Evolutionary conservation across 2,797 vertebrate genomes (phyloP).

Genomic region (Urosaurus nigricauda): DNA sequence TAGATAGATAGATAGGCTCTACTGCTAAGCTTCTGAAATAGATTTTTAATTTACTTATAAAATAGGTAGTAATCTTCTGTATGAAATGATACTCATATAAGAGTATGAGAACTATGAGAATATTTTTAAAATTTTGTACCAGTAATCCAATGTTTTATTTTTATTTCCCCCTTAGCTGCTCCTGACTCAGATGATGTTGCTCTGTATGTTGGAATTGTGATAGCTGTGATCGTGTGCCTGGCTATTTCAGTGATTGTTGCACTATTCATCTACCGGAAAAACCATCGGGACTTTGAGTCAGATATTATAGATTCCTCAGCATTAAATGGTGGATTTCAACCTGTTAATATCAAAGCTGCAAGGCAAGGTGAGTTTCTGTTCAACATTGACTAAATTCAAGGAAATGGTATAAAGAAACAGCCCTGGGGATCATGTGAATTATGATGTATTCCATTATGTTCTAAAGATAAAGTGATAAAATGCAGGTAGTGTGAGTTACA

Average conservation of each 20-base stretch:
- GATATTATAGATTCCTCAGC: conserved; percentile 96
- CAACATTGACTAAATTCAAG: background rate
- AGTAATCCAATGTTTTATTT: background rate
- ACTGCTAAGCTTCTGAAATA: conserved; percentile 71
- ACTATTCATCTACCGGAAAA: conserved; percentile 94
- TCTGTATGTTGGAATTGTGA: conserved; percentile 92
- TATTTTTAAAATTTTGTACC: conserved; percentile 48
- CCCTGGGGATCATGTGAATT: conserved; percentile 6
- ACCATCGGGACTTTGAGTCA: conserved; percentile 93
- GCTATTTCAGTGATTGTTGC: conserved; percentile 91
- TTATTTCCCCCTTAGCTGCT: conserved; percentile 80
- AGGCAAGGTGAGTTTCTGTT: conserved; percentile 87
- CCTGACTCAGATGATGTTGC: conserved; percentile 92
- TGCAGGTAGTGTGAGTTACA: fast-evolving
- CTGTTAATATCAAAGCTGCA: conserved; percentile 94
- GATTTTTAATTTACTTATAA: conserved; percentile 76
- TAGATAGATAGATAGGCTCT: conserved; percentile 52
- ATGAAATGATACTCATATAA: conserved; percentile 50
- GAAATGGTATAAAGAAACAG: background rate
- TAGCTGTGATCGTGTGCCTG: conserved; percentile 93
- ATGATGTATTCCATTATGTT: conserved; percentile 19
- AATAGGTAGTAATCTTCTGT: conserved; percentile 69
- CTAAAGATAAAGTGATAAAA: conserved; percentile 34
- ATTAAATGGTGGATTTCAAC: conserved; percentile 93
- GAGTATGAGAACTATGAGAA: conserved; percentile 48